Evolutionary conservation across 2,888 invertebrate species (phyloP), one percentile per base, ranked within the genome.

Genomic region (Aphrophora alni): DNA sequence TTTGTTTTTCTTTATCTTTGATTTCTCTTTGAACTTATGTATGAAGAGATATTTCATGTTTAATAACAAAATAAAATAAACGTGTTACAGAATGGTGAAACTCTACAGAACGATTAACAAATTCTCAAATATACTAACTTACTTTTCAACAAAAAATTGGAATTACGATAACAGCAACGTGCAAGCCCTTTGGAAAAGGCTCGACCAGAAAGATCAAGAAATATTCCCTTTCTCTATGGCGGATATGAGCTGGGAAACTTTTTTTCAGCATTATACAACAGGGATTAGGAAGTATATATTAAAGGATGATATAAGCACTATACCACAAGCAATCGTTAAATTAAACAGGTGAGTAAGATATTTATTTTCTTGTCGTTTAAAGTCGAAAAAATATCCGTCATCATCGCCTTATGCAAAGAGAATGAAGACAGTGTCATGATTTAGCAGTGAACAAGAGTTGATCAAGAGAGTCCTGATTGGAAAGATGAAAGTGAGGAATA

Each of bases 91-190:
- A n/a, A 38, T 95, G 89, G 89, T 95, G 24, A 92, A 92, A 84
- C 90, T 94, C 0, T 96, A 96, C 88, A 90, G 90, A 81, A 94
- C 93, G 87, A 92, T 97, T 79, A 94, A 94, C 88, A 92, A 92
- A 84, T 91, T 95, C 77, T 91, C 94, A 85, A 90, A 92, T 77
- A 93, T 93, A 0, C 89, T 96, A 72, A 92, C 94, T 85, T 96
- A 95, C 88, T 97, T 97, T 89, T 93, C 95, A 2, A 93, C 91
- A 14, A 91, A 93, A 82, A 92, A 95, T 83, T 97, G 97, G 96
- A 88, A 89, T 27, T 95, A 95, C 86, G 88, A 89, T 0, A 93
- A 93, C 82, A 88, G 89, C n/a, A 92, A 92, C 73, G 90, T 93
- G 0, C 88, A 90, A 21, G 87, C 86, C 1, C 89, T 96, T 85